These are phyloP conservation scores for Platalea minor DNA, from an alignment of 2,797 vertebrate species.

Conservation along the genomic window DNA sequence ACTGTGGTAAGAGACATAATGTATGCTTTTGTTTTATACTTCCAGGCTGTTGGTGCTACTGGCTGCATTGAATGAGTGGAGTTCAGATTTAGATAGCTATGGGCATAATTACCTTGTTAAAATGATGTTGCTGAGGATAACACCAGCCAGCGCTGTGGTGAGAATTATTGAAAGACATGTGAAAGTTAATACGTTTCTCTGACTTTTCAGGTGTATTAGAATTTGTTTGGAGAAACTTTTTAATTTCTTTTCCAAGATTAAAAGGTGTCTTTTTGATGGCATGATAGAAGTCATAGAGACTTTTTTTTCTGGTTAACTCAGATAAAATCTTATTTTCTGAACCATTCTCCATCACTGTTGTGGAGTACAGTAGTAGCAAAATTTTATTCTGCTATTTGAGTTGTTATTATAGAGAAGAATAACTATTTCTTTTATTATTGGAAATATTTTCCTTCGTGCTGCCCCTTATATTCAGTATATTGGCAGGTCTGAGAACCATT, in stretches of 20 bases:
- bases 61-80: not conserved
- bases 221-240: not conserved
- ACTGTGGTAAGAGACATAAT: conserved; percentile 85
- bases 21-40: not conserved
- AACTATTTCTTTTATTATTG: not conserved
- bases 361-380: not conserved
- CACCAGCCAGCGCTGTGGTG: not conserved
- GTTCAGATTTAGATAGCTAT: not conserved
- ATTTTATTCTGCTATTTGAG: not conserved
- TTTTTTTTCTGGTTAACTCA: not conserved
- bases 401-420: not conserved
- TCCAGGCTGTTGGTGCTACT: not conserved
- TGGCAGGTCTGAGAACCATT: not conserved
- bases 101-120: not conserved
- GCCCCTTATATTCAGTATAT: not conserved
- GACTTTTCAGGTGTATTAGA: not conserved
- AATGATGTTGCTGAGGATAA: not conserved
- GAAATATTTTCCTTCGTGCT: not conserved
- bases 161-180: not conserved
- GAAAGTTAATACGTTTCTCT: not conserved
- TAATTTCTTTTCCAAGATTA: not conserved
- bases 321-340: not conserved
- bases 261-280: not conserved
- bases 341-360: not conserved
- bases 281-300: not conserved